Base-by-base conservation (phyloP, 2,888 invertebrate genomes). In the Caenorhabditis angaria region DNA sequence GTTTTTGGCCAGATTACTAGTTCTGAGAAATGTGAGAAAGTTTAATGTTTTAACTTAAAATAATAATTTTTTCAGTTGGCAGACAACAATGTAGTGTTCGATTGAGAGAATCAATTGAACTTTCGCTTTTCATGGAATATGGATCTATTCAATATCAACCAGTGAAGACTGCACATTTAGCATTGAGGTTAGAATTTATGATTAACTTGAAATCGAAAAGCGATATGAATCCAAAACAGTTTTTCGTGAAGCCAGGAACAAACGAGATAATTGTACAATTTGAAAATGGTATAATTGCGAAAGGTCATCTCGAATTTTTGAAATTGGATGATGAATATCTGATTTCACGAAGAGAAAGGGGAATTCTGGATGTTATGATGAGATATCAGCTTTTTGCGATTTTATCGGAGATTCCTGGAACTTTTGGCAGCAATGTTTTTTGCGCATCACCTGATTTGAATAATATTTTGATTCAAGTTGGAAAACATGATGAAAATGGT, bases 221-320 rank as follows among this genome's bases (percentile, higher is more conserved):
- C 14, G 35, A 35, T 6, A 10, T 10, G 14, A 35, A 10, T 35
- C 14, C 35, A 35, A 35, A 5, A 5, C n/a, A 4, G 5, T 48
- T 8, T n/a, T n/a, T 48, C n/a, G n/a, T 18, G 10, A 48, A 48
- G 5, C n/a, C n/a, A n/a, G 14, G 5, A n/a, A 48, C 5, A 8
- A 14, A 14, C n/a, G n/a, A 48, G n/a, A 48, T 14, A 14, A 8
- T 48, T 48, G 10, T 48, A 8, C 35, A 35, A 10, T 35, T 14
- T 10, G 6, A 6, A 35, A 35, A 35, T 35, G 35, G 35, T 35
- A 14, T 35, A 6, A 10, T 70, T 2, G 1, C 51, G 51, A 70
- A 61, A 47, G 69, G 69, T 35, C 60, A 57, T 57, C 18, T 70
- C 12, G 41, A 65, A 28, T 63, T 70, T 32, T 64, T 64, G 64